Evolutionary conservation across 2,888 invertebrate genomes (phyloP).

Genomic region (Melikaiella ostensackeni): DNA sequence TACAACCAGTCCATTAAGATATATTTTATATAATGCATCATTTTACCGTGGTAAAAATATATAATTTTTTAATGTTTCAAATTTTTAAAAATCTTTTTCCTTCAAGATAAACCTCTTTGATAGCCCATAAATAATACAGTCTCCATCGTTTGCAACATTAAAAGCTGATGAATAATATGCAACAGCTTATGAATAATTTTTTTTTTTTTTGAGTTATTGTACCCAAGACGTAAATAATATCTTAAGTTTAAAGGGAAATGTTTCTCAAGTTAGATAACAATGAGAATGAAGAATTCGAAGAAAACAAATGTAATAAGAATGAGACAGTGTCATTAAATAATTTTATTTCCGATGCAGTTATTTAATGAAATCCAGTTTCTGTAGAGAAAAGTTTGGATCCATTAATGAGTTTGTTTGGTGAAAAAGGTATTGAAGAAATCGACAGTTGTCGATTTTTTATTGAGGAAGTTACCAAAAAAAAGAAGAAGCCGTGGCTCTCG

Average conservation of each 20-base stretch:
- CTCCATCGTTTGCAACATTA: too few relatives aligned
- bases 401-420: constrained; percentile 33
- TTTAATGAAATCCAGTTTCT: not conserved
- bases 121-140: too few relatives aligned
- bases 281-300: not conserved
- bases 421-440: constrained; percentile 35
- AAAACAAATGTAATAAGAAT: not conserved
- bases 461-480: constrained; percentile 29
- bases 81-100: not conserved
- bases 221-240: not conserved
- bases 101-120: not conserved
- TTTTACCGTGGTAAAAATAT: too few relatives aligned
- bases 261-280: not conserved
- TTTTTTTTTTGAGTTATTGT: not conserved
- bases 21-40: too few relatives aligned
- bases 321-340: not conserved
- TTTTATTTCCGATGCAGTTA: not conserved
- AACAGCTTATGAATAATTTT: not conserved
- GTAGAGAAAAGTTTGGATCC: constrained; percentile 12
- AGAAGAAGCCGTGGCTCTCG: constrained; percentile 19
- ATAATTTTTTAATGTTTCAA: too few relatives aligned
- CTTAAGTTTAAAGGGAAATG: not conserved
- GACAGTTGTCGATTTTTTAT: constrained; percentile 23
- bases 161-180: not conserved
- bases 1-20: too few relatives aligned